Percentiles rank a stretch among this genome's conserved stretches.
Conservation (phyloP, 2,113 vertebrate species). For the Stomatorhinus ivindoensis region DNA sequence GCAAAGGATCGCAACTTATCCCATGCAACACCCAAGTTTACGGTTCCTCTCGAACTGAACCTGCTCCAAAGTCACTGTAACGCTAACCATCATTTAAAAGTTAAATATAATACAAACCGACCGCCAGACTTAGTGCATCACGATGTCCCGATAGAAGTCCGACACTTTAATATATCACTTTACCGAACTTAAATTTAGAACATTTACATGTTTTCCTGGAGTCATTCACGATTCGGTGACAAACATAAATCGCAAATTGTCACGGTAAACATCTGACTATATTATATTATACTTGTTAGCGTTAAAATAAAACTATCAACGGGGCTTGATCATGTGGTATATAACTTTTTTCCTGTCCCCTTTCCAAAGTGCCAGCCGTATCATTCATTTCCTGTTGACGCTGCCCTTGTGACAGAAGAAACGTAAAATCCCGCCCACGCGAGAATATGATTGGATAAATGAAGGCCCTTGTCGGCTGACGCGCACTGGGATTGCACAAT, state of each 20-base stretch:
- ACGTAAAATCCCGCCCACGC: not conserved
- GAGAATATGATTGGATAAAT: not conserved
- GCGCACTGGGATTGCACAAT: not conserved
- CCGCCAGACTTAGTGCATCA: not conserved
- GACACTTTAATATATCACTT: not conserved
- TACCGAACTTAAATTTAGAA: not conserved
- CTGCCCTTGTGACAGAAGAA: not conserved
- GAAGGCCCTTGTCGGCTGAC: not conserved
- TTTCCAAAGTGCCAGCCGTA: not conserved
- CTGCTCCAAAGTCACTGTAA: not conserved
- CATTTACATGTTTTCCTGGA: not conserved
- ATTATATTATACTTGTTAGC: not conserved
- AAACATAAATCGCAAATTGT: not conserved
- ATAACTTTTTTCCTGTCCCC: slow-evolving; percentile 7
- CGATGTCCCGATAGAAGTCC: not conserved
- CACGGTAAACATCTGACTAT: not conserved
- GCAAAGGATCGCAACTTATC: not conserved
- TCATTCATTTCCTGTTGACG: slow-evolving; percentile 27
- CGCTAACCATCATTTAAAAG: not conserved
- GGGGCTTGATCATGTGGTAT: not conserved
- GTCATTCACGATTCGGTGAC: not conserved
- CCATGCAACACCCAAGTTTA: not conserved
- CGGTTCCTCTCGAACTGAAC: not conserved
- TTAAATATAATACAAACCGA: not conserved
- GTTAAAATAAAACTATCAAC: not conserved